Percentiles rank a stretch among this genome's conserved stretches.
These are phyloP conservation scores for Rhopalosiphum padi DNA, from an alignment of 1,140 invertebrate species.

Conservation along the genomic window DNA sequence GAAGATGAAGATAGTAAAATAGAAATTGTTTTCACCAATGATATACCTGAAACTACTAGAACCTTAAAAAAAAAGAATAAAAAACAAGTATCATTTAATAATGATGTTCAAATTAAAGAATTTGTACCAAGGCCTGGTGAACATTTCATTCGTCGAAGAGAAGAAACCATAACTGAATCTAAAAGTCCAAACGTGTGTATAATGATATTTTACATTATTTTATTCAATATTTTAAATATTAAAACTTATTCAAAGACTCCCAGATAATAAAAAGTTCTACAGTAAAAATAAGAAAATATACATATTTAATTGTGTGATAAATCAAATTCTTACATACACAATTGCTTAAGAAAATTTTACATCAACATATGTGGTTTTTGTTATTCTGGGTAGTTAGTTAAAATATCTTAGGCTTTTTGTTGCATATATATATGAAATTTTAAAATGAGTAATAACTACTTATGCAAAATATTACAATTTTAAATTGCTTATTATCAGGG, in stretches of 20 bases:
- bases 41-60: conserved; percentile 36
- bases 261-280: neutral
- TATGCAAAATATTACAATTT: neutral
- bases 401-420: neutral
- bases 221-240: neutral
- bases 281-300: neutral
- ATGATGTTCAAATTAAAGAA: conserved; percentile 49
- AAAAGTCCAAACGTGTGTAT: neutral
- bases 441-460: neutral
- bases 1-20: conserved; percentile 43
- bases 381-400: neutral
- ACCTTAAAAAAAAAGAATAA: neutral
- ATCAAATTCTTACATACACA: neutral
- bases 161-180: conserved; percentile 10
- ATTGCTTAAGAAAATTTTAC: neutral
- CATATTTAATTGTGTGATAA: neutral
- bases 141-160: conserved; percentile 43
- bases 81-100: conserved; percentile 51
- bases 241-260: neutral
- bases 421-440: neutral
- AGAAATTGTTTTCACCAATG: conserved; percentile 47
- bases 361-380: neutral
- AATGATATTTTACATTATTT: neutral
- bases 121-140: conserved; percentile 39
- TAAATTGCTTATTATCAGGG: neutral